Conservation (phyloP, 1,140 invertebrate species). For the Teleogryllus occipitalis region DNA sequence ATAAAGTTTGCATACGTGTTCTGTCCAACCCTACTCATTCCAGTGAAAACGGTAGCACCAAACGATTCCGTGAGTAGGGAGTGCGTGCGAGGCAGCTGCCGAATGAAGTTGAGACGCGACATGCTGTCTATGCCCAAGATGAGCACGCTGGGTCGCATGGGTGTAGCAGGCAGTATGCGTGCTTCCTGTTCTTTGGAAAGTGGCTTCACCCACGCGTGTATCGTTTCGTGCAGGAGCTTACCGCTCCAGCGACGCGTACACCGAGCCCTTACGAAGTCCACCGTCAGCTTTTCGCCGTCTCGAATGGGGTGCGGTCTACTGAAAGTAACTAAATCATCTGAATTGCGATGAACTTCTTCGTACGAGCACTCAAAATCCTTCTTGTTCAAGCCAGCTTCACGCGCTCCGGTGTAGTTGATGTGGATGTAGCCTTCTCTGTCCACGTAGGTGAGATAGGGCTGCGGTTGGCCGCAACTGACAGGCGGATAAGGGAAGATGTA, state of each 20-base stretch:
- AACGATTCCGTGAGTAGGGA: slow-evolving; percentile 35
- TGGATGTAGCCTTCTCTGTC: slow-evolving; percentile 17
- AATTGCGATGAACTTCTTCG: slow-evolving; percentile 9
- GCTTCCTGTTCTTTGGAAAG: slow-evolving; percentile 14
- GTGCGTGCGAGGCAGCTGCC: slow-evolving; percentile 45
- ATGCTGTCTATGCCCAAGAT: slow-evolving; percentile 49
- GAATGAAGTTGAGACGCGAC: slow-evolving; percentile 46
- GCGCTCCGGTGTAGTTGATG: slow-evolving; percentile 10
- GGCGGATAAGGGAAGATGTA: not conserved
- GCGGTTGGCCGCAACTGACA: slow-evolving; percentile 11
- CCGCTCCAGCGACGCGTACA: slow-evolving; percentile 30
- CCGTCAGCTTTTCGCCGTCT: not conserved
- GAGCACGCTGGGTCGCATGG: slow-evolving; percentile 31
- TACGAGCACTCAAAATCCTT: slow-evolving; percentile 6
- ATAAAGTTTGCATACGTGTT: slow-evolving; percentile 41
- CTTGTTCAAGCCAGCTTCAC: not conserved
- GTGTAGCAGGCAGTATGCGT: not conserved
- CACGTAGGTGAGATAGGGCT: slow-evolving; percentile 21
- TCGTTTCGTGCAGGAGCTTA: slow-evolving; percentile 37
- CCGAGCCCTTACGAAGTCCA: slow-evolving; percentile 34
- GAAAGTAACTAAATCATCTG: slow-evolving; percentile 12
- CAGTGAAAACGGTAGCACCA: slow-evolving; percentile 35
- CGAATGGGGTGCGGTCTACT: not conserved
- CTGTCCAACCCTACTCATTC: slow-evolving; percentile 38
- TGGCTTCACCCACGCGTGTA: slow-evolving; percentile 33